Percentiles rank a stretch among this genome's conserved stretches.
Evolutionary conservation across 64 coral and sea anemone genomes (phyloP).

Genomic region (Stichodactyla helianthus): DNA sequence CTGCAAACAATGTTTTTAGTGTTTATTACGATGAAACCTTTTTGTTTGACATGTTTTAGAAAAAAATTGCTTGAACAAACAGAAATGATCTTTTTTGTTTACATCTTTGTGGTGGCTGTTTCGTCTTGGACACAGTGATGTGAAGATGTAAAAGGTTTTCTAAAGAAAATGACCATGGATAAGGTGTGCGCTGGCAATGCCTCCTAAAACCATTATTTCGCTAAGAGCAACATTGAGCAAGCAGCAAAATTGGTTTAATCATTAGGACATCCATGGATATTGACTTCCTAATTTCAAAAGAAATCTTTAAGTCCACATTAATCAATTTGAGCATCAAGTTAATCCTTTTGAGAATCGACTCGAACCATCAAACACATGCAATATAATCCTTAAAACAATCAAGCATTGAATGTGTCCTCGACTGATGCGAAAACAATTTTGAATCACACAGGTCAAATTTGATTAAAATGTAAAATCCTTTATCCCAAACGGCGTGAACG

Average conservation of each 20-base stretch:
- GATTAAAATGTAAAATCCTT: background rate
- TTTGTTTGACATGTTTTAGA: background rate
- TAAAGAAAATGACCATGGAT: too few relatives aligned
- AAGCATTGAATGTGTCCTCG: background rate
- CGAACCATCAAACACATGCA: background rate
- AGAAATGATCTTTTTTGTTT: background rate
- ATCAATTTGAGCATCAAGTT: conserved; percentile 20
- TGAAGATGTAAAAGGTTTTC: background rate
- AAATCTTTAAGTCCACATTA: conserved; percentile 3
- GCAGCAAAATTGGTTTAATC: background rate
- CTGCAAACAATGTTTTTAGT: too few relatives aligned
- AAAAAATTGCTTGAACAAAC: background rate
- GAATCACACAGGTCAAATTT: background rate
- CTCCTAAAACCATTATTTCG: background rate
- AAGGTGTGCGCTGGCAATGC: too few relatives aligned
- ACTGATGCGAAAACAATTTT: background rate
- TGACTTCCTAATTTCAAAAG: background rate
- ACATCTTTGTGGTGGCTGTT: background rate
- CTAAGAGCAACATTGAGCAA: background rate
- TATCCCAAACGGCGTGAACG: background rate
- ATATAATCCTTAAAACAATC: background rate
- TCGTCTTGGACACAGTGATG: background rate
- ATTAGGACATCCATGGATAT: background rate
- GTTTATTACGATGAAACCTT: background rate
- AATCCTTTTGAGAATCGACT: conserved; percentile 2